Base-by-base conservation (phyloP, 1,140 invertebrate species). In the Aricia agestis region DNA sequence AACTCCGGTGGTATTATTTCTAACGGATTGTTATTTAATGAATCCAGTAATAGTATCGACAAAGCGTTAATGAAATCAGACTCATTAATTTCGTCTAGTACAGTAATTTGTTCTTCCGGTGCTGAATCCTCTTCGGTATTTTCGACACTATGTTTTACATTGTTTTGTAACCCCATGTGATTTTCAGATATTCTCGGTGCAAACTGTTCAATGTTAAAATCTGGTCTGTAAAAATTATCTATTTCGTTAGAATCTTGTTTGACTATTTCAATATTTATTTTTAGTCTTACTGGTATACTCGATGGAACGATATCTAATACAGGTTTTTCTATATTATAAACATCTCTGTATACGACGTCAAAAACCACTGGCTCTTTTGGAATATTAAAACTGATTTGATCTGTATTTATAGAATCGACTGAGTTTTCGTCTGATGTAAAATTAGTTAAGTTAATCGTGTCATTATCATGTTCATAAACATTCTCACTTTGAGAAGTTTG, bases 211-310 rank as follows among this genome's bases (percentile, higher is more conserved):
- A 18, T 19, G 31, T 36, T 45, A 45, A 70, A 11, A 13, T 18
- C 36, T 63, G 58, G 41, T 61, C 65, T 31, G n/a, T 63, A 42
- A 36, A n/a, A 42, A 31, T 61, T 36, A 1, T 42, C 68, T 65
- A 41, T 61, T 68, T 25, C 25, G 1, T 57, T 36, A 25, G 59
- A 63, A 1, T 70, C 59, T 2, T 61, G 58, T 42, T 70, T 70
- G 25, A 32, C 36, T 9, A 70, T 70, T 70, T 70, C 68, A 45
- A 70, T 70, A 65, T 70, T 70, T 65, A 70, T 70, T 63, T 70
- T 70, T 13, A 70, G 59, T n/a, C 68, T 36, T 13, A 70, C 68
- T 25, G 68, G 68, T 42, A 65, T 15, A 70, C 36, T 63, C 7
- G 68, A 61, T 25, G 68, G 68, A 2, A 61, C 68, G 17, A 70